Evolutionary conservation across 2,888 invertebrate genomes (phyloP).

Genomic region (Apocheima hispidaria): DNA sequence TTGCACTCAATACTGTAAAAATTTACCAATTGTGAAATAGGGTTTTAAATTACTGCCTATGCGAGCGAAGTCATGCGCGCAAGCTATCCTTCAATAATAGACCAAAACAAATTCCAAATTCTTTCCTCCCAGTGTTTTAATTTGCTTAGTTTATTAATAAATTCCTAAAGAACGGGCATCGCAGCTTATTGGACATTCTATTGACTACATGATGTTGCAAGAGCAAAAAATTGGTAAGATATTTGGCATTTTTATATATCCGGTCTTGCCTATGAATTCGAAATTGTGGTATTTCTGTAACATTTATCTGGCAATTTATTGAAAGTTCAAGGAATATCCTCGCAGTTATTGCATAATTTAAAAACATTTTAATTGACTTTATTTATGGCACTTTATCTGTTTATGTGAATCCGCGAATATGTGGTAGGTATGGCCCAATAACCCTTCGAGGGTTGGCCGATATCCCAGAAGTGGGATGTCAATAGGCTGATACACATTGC

Average conservation of each 20-base stretch:
- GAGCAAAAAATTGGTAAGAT: constrained; percentile 42
- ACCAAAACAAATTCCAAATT: constrained; percentile 40
- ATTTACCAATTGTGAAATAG: no score
- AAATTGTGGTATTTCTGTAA: constrained; percentile 12
- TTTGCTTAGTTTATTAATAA: constrained; percentile 47
- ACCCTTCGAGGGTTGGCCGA: no score
- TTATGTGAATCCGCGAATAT: no score
- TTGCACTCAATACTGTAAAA: no score
- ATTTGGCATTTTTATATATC: constrained; percentile 40
- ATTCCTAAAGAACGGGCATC: constrained; percentile 45
- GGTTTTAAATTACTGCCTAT: no score
- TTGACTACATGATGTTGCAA: constrained; percentile 44
- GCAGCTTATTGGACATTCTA: constrained; percentile 41
- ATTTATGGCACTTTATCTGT: background rate
- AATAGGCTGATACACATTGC: no score
- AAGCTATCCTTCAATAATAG: no score
- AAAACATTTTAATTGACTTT: background rate
- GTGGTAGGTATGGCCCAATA: no score
- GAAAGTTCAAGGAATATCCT: constrained; percentile 61
- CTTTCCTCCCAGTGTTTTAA: constrained; percentile 44
- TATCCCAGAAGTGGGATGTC: no score
- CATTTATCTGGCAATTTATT: constrained; percentile 37
- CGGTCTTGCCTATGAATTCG: constrained; percentile 25
- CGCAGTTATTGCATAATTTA: constrained; percentile 67
- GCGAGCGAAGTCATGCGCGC: no score